Conservation (phyloP, 2,797 vertebrate species). For the Sebastes matsubarae region DNA sequence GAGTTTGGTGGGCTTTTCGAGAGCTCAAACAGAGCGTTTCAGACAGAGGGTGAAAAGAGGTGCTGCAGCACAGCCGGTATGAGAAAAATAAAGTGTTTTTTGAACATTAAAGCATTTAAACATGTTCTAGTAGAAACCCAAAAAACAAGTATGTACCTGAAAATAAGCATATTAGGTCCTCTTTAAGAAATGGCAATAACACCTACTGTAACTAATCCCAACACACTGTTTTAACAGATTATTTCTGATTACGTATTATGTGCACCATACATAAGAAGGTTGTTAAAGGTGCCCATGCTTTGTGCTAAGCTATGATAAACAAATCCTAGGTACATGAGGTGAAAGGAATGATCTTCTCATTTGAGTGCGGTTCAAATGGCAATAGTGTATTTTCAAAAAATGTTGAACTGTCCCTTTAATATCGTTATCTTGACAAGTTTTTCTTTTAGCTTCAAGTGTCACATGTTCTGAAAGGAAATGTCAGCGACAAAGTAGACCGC, state of each 20-base stretch:
- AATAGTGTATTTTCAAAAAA: neutral
- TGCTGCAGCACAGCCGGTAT: accelerated
- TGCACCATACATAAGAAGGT: neutral
- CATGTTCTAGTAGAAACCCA: too few species aligned
- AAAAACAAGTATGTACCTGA: too few species aligned
- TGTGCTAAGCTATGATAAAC: neutral
- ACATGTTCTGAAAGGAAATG: neutral
- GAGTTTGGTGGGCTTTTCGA: too few species aligned
- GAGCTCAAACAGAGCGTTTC: too few species aligned
- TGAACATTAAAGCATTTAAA: too few species aligned
- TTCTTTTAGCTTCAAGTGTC: neutral
- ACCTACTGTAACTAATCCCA: neutral
- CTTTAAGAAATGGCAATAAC: neutral
- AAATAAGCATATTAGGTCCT: too few species aligned
- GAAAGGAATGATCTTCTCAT: neutral
- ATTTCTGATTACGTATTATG: neutral
- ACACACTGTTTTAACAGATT: neutral
- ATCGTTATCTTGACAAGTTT: neutral
- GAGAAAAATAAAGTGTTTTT: too few species aligned
- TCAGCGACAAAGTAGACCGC: neutral
- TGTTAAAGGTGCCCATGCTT: neutral
- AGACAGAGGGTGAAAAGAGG: too few species aligned
- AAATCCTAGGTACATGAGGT: neutral
- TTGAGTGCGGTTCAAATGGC: neutral
- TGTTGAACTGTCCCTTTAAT: neutral